phyloP scores from a whole-genome alignment of 1,140 invertebrate genomes.

The Sitobion miscanthi region DNA sequence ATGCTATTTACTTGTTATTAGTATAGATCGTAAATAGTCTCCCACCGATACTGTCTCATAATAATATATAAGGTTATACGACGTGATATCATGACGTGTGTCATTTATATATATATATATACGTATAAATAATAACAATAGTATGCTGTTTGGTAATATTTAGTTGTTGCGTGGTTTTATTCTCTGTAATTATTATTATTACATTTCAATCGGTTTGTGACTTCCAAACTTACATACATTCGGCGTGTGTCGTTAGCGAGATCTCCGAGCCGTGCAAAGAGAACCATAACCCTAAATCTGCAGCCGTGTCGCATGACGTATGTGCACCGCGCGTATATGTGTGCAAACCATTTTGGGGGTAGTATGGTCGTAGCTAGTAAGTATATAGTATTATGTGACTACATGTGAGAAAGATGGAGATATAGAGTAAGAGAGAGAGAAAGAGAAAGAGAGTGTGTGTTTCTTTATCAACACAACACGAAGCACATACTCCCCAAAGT shows the following conservation, averaged over 20 bases:
- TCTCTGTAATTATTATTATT: not conserved
- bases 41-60: no score
- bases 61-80: no score
- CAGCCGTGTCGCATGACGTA: constrained; percentile 17
- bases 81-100: not conserved
- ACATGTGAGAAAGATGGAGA: not conserved
- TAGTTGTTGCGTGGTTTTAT: not conserved
- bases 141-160: no score
- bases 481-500: constrained; percentile 25
- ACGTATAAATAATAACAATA: not conserved
- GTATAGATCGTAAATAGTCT: no score
- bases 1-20: no score
- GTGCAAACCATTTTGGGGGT: not conserved
- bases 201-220: not conserved
- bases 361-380: not conserved
- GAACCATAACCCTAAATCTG: constrained; percentile 48
- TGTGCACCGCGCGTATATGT: not conserved
- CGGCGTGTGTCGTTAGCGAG: constrained; percentile 22
- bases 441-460: not conserved
- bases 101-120: not conserved
- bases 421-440: no score
- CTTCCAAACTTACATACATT: constrained; percentile 6
- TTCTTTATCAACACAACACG: constrained; percentile 30
- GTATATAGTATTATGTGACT: not conserved
- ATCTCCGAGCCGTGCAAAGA: constrained; percentile 42